Base-by-base conservation (phyloP, 2,888 invertebrate genomes). In the Drosophila suboccidentalis region DNA sequence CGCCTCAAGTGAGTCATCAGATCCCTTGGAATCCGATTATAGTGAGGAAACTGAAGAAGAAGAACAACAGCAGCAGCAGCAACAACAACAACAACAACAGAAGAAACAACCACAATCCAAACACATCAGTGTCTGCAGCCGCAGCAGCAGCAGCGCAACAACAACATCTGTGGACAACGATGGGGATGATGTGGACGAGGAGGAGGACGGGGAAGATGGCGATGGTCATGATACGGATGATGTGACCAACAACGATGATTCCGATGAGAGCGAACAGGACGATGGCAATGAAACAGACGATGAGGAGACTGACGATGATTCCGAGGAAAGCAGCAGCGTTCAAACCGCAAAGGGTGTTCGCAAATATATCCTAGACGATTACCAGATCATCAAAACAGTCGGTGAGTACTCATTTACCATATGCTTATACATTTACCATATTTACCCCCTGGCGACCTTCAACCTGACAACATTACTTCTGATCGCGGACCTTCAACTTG, bases 351-450 rank as follows among this genome's bases (percentile, higher is more conserved):
- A 91, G 79, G 90, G 90, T 71, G 87, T 90, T 32, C 91, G 95
- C 80, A 95, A 95, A 87, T 95, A 95, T 89, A 94, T 95, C 90
- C 93, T 97, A 82, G 97, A 97, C 78, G 97, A 97, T 91, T 95
- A 97, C 89, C 96, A 97, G 92, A 96, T 97, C 86, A 95, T 97
- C 83, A 97, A 97, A 94, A 97, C 97, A 68, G 97, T 97, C 73
- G 97, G 97, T 97, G 92, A 96, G 96, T 94, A 2, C n/a, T 9
- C 32, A 39, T 8, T 17, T 6, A 15, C 17, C 8, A 39, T n/a
- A 15, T 53, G 4, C 15, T n/a, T 51, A 50, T 8, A 22, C 26
- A 46, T 32, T 9, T 47, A 15, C 29, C 26, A 46, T 44, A 32
- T 32, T 29, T n/a, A 29, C 17, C 34, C 17, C 4, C 3, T 34